phyloP scores from a whole-genome alignment of 2,888 invertebrate species.

The Cantharis rufa region DNA sequence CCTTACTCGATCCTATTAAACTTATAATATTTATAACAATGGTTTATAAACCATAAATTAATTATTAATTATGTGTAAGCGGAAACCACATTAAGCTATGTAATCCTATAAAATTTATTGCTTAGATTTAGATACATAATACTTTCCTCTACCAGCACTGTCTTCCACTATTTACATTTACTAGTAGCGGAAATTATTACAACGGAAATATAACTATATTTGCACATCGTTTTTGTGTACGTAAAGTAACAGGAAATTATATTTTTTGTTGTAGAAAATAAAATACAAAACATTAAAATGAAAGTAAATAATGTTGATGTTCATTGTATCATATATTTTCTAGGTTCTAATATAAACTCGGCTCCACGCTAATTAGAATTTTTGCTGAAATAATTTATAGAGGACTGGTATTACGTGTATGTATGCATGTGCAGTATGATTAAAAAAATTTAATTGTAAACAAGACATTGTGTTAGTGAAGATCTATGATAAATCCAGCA shows the following conservation, averaged over 20 bases:
- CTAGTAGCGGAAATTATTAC: constrained; percentile 23
- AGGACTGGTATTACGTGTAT: neutral
- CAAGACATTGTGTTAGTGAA: no score
- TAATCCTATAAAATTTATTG: constrained; percentile 14
- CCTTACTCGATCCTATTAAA: neutral
- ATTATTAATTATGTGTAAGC: constrained; percentile 17
- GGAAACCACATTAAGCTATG: constrained; percentile 9
- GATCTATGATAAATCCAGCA: no score
- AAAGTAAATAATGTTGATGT: neutral
- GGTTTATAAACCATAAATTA: constrained; percentile 17
- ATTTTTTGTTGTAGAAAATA: constrained; percentile 1
- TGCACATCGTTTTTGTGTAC: constrained; percentile 6
- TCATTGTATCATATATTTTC: neutral
- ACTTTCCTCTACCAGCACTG: constrained; percentile 9
- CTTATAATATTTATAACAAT: constrained; percentile 8
- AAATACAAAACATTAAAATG: neutral
- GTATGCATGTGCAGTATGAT: no score
- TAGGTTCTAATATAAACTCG: neutral
- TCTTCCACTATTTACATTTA: constrained; percentile 13
- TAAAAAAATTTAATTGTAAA: no score
- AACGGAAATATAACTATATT: constrained; percentile 16
- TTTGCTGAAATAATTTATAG: neutral
- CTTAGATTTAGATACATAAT: constrained; percentile 15
- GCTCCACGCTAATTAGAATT: neutral
- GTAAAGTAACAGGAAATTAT: constrained; percentile 9